A percentile compares a stretch with the other conserved stretches of the same genome.
Evolutionary conservation across 1,140 invertebrate species (phyloP).

Genomic region (Mamestra configurata): DNA sequence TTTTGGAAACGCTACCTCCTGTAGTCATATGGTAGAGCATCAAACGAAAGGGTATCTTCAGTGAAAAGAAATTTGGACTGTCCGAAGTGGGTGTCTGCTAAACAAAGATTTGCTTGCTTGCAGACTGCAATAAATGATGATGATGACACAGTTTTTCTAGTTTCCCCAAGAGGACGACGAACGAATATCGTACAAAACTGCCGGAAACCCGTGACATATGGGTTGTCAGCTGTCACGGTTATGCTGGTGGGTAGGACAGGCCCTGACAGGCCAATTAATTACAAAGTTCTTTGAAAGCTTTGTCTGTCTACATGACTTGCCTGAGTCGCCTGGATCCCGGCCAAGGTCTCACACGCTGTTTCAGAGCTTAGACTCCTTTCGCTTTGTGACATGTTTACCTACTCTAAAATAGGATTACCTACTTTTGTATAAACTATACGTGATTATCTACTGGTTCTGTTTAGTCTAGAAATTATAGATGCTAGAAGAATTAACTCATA

Average conservation of each 20-base stretch:
- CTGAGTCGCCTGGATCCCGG: slow-evolving; percentile 74
- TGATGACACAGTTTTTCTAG: too few relatives aligned
- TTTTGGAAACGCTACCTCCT: too few relatives aligned
- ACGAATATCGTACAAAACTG: background rate
- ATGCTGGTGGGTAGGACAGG: background rate
- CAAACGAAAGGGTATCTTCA: too few relatives aligned
- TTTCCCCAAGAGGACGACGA: background rate
- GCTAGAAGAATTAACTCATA: too few relatives aligned
- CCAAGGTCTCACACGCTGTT: slow-evolving; percentile 71
- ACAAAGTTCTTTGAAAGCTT: slow-evolving; percentile 29
- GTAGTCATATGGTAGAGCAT: too few relatives aligned
- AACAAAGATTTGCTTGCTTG: too few relatives aligned
- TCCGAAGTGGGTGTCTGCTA: too few relatives aligned
- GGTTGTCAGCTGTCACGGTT: background rate
- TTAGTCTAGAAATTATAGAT: too few relatives aligned
- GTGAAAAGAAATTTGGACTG: too few relatives aligned
- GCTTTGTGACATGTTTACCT: slow-evolving; percentile 69
- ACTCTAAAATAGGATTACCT: slow-evolving; percentile 37
- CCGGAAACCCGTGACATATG: too few relatives aligned
- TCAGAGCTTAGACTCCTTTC: slow-evolving; percentile 74
- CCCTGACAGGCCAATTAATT: background rate
- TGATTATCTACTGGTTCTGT: too few relatives aligned
- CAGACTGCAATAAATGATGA: too few relatives aligned
- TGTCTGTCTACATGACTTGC: slow-evolving; percentile 53
- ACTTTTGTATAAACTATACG: background rate